Base-by-base conservation (phyloP, 2,888 invertebrate species). In the Andrena chrysosceles region DNA sequence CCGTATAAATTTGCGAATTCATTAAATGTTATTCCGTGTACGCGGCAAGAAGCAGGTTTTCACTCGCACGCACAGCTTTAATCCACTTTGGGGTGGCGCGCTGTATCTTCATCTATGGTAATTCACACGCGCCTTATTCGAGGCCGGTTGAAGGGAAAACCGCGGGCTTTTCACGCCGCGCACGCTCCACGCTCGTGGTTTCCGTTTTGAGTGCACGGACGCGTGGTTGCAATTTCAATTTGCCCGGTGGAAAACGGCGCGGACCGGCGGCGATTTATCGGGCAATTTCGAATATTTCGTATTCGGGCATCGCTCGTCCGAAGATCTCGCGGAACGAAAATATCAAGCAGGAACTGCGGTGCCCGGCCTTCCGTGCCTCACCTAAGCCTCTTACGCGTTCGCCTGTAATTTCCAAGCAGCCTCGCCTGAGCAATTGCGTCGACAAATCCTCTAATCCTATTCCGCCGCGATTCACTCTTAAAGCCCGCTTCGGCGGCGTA, bases 401-500 rank as follows among this genome's bases (percentile, higher is more conserved):
- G 42, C 2, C 71, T 67, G 56, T 67, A 71, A 81, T 68, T 81
- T 67, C 52, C 70, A 62, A 8, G 31, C 77, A 63, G 60, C 64
- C 49, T n/a, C n/a, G 26, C 4, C 42, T 2, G 20, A 60, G 59
- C 56, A 77, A 77, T 80, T 31, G 62, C 66, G 54, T 71, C 70
- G 67, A 63, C 62, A 68, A 81, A 79, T 81, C 79, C 81, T 81
- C 71, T 72, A 81, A 81, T 81, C 72, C 63, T 64, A 62, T 77
- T 67, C 56, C 68, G 59, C 59, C 76, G 79, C 63, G 75, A 64
- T 75, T 56, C 75, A 42, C 62, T 49, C 42, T 20, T 3, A 49
- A 59, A 73, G 56, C 66, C 56, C 13, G 62, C 23, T 62, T 49
- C 31, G 23, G 20, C 10, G 48, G 48, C 49, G 4, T 29, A 56